Evolutionary conservation across 35 echinoderm and acorn worm genomes (phyloP).

Genomic region (Acanthaster planci): DNA sequence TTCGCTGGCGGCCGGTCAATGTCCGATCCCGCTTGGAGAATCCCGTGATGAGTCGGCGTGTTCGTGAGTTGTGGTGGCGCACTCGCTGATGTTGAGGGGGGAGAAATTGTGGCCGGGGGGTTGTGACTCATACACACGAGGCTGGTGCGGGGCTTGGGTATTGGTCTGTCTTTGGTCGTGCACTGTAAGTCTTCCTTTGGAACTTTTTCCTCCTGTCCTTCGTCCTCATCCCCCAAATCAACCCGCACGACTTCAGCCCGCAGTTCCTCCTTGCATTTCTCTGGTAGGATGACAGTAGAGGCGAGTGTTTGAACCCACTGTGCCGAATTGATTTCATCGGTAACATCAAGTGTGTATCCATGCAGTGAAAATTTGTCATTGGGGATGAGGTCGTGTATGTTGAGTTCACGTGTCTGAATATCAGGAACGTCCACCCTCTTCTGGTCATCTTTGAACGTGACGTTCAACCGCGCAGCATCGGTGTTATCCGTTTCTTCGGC

Average conservation of each 20-base stretch:
- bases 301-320: constrained; percentile 31
- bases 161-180: background rate
- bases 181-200: background rate
- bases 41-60: background rate
- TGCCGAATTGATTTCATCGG: background rate
- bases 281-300: background rate
- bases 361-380: too few relatives aligned
- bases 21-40: background rate
- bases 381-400: too few relatives aligned
- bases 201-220: background rate
- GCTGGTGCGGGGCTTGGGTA: background rate
- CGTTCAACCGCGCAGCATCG: background rate
- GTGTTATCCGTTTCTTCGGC: background rate
- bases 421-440: background rate
- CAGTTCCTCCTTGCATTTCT: background rate
- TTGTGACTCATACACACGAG: background rate
- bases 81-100: background rate
- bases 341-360: background rate
- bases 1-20: background rate
- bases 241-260: background rate
- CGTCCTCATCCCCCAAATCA: constrained; percentile 19
- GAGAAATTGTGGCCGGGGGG: background rate
- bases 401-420: background rate
- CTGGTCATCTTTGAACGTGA: background rate
- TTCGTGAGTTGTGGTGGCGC: background rate